Base-by-base conservation (phyloP, 2,888 invertebrate genomes). In the Panorpa germanica region DNA sequence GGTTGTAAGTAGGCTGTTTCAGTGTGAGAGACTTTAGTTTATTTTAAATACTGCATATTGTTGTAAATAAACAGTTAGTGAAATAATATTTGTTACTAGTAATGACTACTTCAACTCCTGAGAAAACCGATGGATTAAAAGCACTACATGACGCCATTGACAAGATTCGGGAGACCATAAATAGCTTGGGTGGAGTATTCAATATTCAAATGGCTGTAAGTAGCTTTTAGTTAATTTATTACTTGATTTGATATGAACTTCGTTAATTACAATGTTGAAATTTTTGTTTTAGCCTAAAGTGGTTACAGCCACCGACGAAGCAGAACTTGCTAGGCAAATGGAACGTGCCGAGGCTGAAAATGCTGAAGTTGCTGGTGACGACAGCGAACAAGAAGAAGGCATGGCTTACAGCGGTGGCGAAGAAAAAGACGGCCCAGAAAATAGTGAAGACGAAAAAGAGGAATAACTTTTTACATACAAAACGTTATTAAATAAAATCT, bases 61-160 rank as follows among this genome's bases (percentile, higher is more conserved):
- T 18, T 14, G 8, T 13, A 26, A 16, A 8, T 18, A 28, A 31
- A 27, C 25, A 28, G 20, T 40, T 40, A 38, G 19, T 27, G 27
- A 30, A 10, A 25, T 24, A 12, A 20, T 35, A 34, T 32, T 32
- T 25, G 13, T 14, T 49, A 51, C 4, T 45, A 75, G 95, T 98
- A 34, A 90, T 99, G 73, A 98, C 96, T 10, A 95, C 96, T 25
- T 88, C 93, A 16, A 98, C 98, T 1, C 82, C 96, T 15, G 98
- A 99, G 50, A 83, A 91, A 49, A 67, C 75, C 27, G 91, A 93
- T 43, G 96, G 96, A 3, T 61, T 98, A 25, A 81, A 80, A 54
- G 77, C 83, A 5, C 56, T 98, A 28, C 80, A 85, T 45, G 73
- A 76, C 40, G 93, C 93, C 10, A 82, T 96, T 36, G 80, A 81